These are phyloP conservation scores for Allophyes oxyacanthae DNA, from an alignment of 2,888 invertebrate genomes.

Conservation along the genomic window DNA sequence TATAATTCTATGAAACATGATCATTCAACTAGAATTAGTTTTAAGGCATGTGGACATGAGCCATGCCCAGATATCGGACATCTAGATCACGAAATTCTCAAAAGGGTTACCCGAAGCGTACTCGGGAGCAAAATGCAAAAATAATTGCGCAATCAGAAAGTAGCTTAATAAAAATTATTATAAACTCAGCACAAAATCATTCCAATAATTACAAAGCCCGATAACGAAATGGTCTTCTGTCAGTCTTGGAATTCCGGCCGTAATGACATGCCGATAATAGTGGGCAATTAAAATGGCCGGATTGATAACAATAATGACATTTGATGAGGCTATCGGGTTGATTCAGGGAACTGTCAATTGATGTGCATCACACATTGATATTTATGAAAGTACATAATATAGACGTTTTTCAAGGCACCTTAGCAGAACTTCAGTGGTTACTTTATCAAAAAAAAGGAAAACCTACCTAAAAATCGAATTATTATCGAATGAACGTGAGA, in stretches of 20 bases:
- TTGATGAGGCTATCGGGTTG: slow-evolving; percentile 16
- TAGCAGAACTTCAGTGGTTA: background rate
- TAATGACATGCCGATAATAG: slow-evolving; percentile 38
- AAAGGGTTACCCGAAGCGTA: no score
- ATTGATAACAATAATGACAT: slow-evolving; percentile 43
- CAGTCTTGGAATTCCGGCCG: slow-evolving; percentile 24
- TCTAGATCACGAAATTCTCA: no score
- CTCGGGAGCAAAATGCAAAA: no score
- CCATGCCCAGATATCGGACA: no score
- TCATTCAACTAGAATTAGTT: no score
- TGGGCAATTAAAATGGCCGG: slow-evolving; percentile 36
- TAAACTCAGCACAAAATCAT: slow-evolving; percentile 1
- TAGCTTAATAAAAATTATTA: no score
- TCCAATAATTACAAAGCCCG: slow-evolving; percentile 18
- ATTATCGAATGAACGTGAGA: no score
- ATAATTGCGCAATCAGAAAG: no score
- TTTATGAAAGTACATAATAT: slow-evolving; percentile 23
- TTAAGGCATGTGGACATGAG: no score
- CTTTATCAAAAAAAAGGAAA: slow-evolving; percentile 2
- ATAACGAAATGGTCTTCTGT: slow-evolving; percentile 25
- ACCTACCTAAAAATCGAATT: no score
- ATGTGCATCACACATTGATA: slow-evolving; percentile 17
- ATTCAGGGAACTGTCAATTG: slow-evolving; percentile 3
- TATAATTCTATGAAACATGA: no score
- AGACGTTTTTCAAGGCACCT: slow-evolving; percentile 8